phyloP scores from a whole-genome alignment of 2,888 invertebrate genomes.

The Nowickia ferox region DNA sequence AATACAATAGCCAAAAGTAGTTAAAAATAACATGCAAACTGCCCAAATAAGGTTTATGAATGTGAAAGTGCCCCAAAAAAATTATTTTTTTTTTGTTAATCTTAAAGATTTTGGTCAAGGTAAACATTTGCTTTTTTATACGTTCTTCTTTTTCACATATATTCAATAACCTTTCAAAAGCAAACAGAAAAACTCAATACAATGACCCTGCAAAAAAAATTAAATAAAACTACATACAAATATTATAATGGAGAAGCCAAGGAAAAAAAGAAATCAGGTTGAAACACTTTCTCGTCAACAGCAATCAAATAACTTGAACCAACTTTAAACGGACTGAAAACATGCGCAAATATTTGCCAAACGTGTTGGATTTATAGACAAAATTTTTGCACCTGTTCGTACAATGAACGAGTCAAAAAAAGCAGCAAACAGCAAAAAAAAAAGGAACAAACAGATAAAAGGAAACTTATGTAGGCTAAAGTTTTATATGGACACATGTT shows the following conservation, averaged over 20 bases:
- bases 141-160: constrained; percentile 1
- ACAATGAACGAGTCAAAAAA: constrained; percentile 4
- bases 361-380: constrained; percentile 69
- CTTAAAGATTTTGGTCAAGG: constrained; percentile 56
- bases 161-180: constrained; percentile 31
- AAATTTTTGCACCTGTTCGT: constrained; percentile 55
- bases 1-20: constrained; percentile 18
- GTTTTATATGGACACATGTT: not conserved
- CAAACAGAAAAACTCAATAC: constrained; percentile 15
- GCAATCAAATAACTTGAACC: constrained; percentile 49
- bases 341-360: constrained; percentile 72
- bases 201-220: constrained; percentile 36
- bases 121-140: constrained; percentile 28
- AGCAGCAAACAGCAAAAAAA: not conserved
- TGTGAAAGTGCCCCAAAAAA: not conserved
- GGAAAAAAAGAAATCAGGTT: not conserved
- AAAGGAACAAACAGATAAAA: not conserved
- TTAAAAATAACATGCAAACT: constrained; percentile 59
- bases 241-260: not conserved
- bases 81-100: constrained; percentile 10
- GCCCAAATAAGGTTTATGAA: not conserved
- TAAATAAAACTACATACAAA: not conserved
- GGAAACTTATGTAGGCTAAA: constrained; percentile 15
- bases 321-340: constrained; percentile 50
- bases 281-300: constrained; percentile 55